Percentiles rank a stretch among this genome's conserved stretches.
These are phyloP conservation scores for Colletes collaris DNA, from an alignment of 2,888 invertebrate species.

Conservation along the genomic window DNA sequence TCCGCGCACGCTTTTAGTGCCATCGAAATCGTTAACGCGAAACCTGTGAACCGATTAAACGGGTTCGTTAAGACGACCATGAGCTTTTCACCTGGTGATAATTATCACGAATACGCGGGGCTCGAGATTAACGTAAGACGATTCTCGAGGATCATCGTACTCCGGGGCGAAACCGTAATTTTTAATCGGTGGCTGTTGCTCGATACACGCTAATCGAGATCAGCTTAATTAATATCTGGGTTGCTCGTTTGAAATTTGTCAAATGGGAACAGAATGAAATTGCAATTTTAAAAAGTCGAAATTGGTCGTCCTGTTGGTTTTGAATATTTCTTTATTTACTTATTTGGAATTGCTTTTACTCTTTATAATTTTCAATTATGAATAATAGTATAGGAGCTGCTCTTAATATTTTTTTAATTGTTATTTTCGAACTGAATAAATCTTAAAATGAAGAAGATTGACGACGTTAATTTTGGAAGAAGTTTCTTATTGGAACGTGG, in stretches of 20 bases:
- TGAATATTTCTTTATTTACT: no score
- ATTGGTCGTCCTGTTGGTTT: no score
- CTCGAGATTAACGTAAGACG: constrained; percentile 30
- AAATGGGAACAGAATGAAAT: no score
- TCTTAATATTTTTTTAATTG: no score
- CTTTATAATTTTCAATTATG: no score
- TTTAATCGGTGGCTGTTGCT: not conserved
- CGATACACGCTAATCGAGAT: not conserved
- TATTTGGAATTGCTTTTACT: no score
- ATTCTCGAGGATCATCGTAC: constrained; percentile 18
- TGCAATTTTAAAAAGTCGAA: no score
- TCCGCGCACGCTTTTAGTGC: constrained; percentile 29
- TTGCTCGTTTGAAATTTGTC: not conserved
- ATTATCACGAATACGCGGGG: constrained; percentile 24
- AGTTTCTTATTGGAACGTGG: no score
- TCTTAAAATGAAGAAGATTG: no score
- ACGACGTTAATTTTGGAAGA: no score
- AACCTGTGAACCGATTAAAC: constrained; percentile 66
- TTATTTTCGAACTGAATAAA: no score
- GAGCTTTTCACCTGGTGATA: not conserved
- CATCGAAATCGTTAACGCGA: constrained; percentile 57
- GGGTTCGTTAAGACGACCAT: constrained; percentile 48
- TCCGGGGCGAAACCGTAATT: not conserved
- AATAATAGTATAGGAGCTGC: no score
- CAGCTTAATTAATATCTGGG: not conserved